A percentile compares a stretch with the other conserved stretches of the same genome.
Conservation (phyloP, 2,888 invertebrate genomes). For the Synergus laeviventris region DNA sequence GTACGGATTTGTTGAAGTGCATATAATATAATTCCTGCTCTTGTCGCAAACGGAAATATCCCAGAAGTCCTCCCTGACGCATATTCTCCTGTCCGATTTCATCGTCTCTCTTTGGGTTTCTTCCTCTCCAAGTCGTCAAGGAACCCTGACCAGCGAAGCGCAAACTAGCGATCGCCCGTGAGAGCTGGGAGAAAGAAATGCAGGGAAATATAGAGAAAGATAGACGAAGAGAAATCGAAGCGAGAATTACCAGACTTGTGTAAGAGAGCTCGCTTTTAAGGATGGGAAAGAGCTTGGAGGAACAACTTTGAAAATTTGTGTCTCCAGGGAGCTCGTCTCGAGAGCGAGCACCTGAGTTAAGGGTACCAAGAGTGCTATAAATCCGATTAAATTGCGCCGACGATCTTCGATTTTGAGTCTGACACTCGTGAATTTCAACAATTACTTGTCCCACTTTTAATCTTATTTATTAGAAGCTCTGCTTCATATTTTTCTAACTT, state of each 20-base stretch:
- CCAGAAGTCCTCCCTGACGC: slow-evolving; percentile 42
- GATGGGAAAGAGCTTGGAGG: slow-evolving; percentile 39
- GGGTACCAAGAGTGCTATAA: slow-evolving; percentile 63
- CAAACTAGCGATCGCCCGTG: slow-evolving; percentile 40
- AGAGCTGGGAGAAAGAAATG: slow-evolving; percentile 29
- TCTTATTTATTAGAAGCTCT: neutral
- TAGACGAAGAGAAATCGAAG: slow-evolving; percentile 46
- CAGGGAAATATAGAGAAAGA: slow-evolving; percentile 28
- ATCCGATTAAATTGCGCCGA: slow-evolving; percentile 66
- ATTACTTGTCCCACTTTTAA: neutral
- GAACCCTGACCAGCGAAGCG: slow-evolving; percentile 19
- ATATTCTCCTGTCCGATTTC: slow-evolving; percentile 27
- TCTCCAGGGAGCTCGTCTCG: slow-evolving; percentile 41
- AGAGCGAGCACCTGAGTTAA: slow-evolving; percentile 60
- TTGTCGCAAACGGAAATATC: slow-evolving; percentile 43
- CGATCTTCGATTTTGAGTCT: slow-evolving; percentile 62
- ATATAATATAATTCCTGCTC: slow-evolving; percentile 29
- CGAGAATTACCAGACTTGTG: slow-evolving; percentile 33
- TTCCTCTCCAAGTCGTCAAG: slow-evolving; percentile 42
- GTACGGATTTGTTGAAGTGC: slow-evolving; percentile 29
- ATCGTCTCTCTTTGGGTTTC: slow-evolving; percentile 21
- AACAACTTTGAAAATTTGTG: slow-evolving; percentile 37
- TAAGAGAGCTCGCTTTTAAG: slow-evolving; percentile 37
- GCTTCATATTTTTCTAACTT: neutral
- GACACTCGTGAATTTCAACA: slow-evolving; percentile 18